Evolutionary conservation across 2,888 invertebrate genomes (phyloP).

Genomic region (Nineta flava): DNA sequence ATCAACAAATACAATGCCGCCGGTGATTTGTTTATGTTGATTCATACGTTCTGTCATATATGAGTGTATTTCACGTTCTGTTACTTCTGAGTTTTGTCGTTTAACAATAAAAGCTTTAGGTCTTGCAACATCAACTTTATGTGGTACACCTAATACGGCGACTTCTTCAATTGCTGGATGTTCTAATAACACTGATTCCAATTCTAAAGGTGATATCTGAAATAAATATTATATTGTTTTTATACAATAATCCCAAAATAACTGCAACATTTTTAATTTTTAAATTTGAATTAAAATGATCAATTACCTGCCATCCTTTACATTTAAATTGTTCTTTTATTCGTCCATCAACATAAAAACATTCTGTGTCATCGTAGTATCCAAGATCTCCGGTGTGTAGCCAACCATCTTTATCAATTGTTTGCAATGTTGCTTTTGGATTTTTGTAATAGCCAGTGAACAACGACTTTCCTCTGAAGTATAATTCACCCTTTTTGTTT

Average conservation of each 20-base stretch:
- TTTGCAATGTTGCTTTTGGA: conserved; percentile 26
- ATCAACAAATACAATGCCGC: conserved; percentile 2
- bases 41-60: conserved; percentile 2
- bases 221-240: neutral
- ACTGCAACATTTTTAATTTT: neutral
- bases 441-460: conserved; percentile 30
- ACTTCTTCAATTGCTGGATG: conserved; percentile 15
- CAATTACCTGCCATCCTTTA: conserved; percentile 29
- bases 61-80: neutral
- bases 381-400: conserved; percentile 35
- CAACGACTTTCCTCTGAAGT: neutral
- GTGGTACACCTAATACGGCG: conserved; percentile 21
- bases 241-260: neutral
- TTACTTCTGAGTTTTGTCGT: neutral
- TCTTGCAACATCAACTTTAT: conserved; percentile 18
- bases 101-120: conserved; percentile 1
- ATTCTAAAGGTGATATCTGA: neutral
- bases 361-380: conserved; percentile 32
- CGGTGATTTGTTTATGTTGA: conserved; percentile 1
- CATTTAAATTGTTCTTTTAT: conserved; percentile 35
- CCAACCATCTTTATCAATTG: conserved; percentile 31
- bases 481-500: conserved; percentile 2
- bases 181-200: neutral
- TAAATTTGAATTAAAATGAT: neutral
- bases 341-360: conserved; percentile 32